A percentile compares a stretch with the other conserved stretches of the same genome.
Conservation (phyloP, 2,888 invertebrate species). For the Nemurella pictetii region DNA sequence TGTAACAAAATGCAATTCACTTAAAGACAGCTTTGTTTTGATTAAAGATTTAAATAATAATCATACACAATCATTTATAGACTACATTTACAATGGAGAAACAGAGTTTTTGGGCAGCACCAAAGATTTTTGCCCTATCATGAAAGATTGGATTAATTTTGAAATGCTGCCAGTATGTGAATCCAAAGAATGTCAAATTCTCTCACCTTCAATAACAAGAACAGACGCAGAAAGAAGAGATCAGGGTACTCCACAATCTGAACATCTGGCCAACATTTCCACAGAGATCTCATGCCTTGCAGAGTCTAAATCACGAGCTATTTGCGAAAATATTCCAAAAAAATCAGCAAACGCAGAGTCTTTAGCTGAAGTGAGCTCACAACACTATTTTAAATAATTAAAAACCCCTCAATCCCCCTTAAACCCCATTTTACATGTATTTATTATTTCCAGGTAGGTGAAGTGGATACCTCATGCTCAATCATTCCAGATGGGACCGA, state of each 20-base stretch:
- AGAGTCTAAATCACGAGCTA: not conserved
- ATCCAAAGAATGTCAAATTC: conserved; percentile 7
- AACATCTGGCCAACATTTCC: not conserved
- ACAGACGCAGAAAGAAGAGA: not conserved
- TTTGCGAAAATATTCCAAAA: not conserved
- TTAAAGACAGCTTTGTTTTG: conserved; percentile 36
- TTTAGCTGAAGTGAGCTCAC: not conserved
- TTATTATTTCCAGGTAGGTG: not conserved
- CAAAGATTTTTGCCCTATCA: conserved; percentile 34
- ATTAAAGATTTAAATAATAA: conserved; percentile 28
- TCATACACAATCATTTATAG: conserved; percentile 34
- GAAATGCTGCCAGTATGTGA: conserved; percentile 34
- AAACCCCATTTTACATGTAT: too few relatives aligned
- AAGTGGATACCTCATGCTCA: too few relatives aligned
- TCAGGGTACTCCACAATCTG: not conserved
- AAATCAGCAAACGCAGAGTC: not conserved
- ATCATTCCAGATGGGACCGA: too few relatives aligned
- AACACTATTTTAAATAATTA: not conserved
- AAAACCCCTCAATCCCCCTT: too few relatives aligned
- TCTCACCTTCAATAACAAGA: not conserved
- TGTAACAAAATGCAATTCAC: conserved; percentile 16
- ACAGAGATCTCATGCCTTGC: not conserved
- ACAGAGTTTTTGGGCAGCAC: conserved; percentile 35
- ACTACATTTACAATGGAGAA: conserved; percentile 40
- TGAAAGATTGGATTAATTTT: conserved; percentile 41